phyloP scores from a whole-genome alignment of 1,140 invertebrate species.

The Eurosta solidaginis region DNA sequence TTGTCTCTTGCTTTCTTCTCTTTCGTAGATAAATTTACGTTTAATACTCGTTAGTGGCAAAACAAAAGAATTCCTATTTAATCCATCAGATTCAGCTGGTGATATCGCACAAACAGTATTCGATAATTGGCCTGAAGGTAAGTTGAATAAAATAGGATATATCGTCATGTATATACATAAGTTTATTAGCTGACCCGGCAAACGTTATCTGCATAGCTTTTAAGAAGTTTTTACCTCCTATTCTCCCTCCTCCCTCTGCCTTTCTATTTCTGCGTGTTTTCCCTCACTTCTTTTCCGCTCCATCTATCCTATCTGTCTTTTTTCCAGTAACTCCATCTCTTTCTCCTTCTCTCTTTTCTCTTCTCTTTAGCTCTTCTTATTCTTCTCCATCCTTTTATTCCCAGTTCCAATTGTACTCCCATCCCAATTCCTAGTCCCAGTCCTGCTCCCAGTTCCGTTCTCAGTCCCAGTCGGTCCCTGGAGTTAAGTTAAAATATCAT shows the following conservation, averaged over 20 bases:
- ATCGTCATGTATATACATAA: neutral
- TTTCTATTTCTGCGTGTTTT: too few species aligned
- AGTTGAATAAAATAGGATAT: constrained; percentile 38
- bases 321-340: neutral
- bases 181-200: neutral
- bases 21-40: constrained; percentile 88
- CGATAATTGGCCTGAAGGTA: constrained; percentile 97
- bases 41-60: constrained; percentile 97
- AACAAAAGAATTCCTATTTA: constrained; percentile 98
- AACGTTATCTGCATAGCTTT: neutral
- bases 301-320: too few species aligned
- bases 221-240: too few species aligned
- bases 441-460: too few species aligned
- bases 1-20: neutral
- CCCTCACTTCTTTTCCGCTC: too few species aligned
- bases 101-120: constrained; percentile 99
- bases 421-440: too few species aligned
- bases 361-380: too few species aligned
- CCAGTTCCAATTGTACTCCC: too few species aligned
- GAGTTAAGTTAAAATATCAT: too few species aligned
- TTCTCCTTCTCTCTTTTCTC: neutral
- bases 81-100: constrained; percentile 92
- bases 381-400: too few species aligned
- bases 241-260: too few species aligned
- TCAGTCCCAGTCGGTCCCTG: too few species aligned